These are phyloP conservation scores for Campoletis sonorensis DNA, from an alignment of 1,140 invertebrate genomes.

Conservation along the genomic window DNA sequence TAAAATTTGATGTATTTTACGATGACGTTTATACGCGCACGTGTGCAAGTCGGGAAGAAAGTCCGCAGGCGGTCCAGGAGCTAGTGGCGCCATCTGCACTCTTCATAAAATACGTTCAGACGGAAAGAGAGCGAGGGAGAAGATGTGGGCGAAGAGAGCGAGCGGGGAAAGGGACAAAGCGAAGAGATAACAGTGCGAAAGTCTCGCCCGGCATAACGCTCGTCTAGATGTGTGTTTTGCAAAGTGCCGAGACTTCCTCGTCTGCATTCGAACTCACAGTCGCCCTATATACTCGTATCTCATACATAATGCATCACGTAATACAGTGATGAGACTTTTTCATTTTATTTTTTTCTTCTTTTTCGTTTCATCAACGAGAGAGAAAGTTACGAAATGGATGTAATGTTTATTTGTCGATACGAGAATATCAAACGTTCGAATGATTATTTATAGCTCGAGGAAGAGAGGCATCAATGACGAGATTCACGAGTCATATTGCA, in stretches of 20 bases:
- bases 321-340: neutral
- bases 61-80: neutral
- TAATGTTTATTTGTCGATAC: neutral
- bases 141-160: neutral
- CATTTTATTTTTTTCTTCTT: neutral
- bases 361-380: neutral
- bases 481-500: neutral
- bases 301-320: constrained; percentile 3
- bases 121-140: too few species aligned
- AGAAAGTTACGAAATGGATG: constrained; percentile 6
- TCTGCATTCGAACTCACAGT: neutral
- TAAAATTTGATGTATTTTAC: too few species aligned
- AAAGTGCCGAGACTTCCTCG: constrained; percentile 11
- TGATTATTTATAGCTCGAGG: neutral
- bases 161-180: neutral
- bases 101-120: too few species aligned
- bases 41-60: neutral
- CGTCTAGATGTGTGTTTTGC: neutral
- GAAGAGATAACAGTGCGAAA: constrained; percentile 7
- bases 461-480: neutral
- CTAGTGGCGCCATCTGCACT: too few species aligned
- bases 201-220: neutral
- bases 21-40: too few species aligned
- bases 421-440: neutral
- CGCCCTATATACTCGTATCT: neutral